These are phyloP conservation scores for Dendrolimus punctatus DNA, from an alignment of 1,140 invertebrate genomes.

Conservation along the genomic window DNA sequence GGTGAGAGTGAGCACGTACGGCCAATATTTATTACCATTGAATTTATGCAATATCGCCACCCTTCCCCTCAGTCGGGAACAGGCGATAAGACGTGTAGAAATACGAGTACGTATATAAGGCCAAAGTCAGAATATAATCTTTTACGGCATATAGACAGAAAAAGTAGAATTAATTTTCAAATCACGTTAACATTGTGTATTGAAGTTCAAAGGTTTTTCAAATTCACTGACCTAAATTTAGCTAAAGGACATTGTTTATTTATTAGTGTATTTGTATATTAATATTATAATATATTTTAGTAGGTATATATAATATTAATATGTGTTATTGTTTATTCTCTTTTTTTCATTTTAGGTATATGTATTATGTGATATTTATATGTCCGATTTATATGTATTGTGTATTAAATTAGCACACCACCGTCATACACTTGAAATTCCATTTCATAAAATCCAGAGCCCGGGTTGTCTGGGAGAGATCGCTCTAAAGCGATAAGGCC, in stretches of 20 bases:
- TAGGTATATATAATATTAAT: no score
- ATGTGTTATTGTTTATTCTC: no score
- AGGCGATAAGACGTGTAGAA: slow-evolving; percentile 1
- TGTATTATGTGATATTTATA: no score
- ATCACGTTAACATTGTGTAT: neutral
- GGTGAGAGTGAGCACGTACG: slow-evolving; percentile 9
- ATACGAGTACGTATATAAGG: slow-evolving; percentile 4
- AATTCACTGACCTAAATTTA: neutral
- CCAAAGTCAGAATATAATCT: slow-evolving; percentile 2
- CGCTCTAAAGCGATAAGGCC: no score
- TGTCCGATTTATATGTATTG: no score
- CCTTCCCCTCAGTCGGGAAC: slow-evolving; percentile 1
- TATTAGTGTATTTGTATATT: no score
- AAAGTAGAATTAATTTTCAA: neutral
- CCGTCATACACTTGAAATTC: no score
- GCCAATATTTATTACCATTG: slow-evolving; percentile 7
- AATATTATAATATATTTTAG: no score
- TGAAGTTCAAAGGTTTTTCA: slow-evolving; percentile 1
- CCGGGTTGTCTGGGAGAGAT: no score
- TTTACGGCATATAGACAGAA: neutral
- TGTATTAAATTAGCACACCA: no score
- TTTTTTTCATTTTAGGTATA: no score
- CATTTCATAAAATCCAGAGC: no score
- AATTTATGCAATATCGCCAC: slow-evolving; percentile 11
- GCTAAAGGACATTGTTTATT: neutral